A percentile compares a stretch with the other conserved stretches of the same genome.
Evolutionary conservation across 2,113 vertebrate species (phyloP).

Genomic region (Apus apus): DNA sequence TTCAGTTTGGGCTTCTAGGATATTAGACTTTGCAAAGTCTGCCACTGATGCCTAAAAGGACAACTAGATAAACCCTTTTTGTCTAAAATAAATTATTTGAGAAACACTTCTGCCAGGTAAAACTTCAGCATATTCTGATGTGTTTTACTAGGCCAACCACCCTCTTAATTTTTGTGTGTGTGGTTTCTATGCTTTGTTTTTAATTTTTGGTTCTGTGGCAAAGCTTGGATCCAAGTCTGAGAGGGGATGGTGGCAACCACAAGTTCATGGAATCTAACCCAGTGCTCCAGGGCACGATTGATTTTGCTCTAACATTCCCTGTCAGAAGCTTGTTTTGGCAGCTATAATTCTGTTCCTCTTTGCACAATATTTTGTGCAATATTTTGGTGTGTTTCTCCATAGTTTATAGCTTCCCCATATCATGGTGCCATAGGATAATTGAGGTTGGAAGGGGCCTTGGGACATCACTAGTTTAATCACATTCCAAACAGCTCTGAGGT

Average conservation of each 20-base stretch:
- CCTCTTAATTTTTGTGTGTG: background rate
- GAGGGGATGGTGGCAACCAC: background rate
- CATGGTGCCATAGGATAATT: accelerated
- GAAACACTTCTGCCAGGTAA: background rate
- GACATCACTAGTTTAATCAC: accelerated
- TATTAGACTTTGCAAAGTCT: background rate
- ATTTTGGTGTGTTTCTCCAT: accelerated
- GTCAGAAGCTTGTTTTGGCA: background rate
- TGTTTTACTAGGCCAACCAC: background rate
- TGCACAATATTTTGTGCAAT: background rate
- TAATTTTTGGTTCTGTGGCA: background rate
- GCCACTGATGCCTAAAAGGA: no score
- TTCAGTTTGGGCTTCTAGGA: background rate
- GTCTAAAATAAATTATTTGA: background rate
- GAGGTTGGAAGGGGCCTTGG: background rate
- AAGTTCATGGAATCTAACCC: accelerated
- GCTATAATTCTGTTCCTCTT: background rate
- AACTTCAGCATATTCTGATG: background rate
- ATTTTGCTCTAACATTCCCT: background rate
- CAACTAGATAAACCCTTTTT: background rate
- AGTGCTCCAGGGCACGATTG: background rate
- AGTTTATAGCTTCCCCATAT: background rate
- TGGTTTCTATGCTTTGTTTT: background rate
- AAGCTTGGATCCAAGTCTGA: background rate
- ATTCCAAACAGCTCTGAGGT: background rate